phyloP scores from a whole-genome alignment of 2,113 vertebrate species.

The Gobio gobio region DNA sequence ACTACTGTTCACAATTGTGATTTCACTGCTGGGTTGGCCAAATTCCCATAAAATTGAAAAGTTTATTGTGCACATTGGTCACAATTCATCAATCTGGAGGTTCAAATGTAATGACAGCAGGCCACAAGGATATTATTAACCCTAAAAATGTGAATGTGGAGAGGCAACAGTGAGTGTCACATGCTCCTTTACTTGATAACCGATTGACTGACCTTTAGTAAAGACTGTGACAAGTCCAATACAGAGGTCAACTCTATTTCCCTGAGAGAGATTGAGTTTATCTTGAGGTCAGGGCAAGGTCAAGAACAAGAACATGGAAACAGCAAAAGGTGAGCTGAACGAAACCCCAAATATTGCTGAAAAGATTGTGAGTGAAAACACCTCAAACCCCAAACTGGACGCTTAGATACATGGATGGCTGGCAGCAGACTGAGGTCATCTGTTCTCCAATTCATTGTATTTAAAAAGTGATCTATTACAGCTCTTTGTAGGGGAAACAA shows the following conservation, averaged over 20 bases:
- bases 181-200: slow-evolving; percentile 42
- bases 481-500: neutral
- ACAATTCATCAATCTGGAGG: slow-evolving; percentile 36
- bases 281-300: slow-evolving; percentile 7
- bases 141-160: slow-evolving; percentile 13
- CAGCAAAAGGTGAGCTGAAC: neutral
- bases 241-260: slow-evolving; percentile 55
- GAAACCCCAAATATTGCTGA: neutral
- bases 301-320: neutral
- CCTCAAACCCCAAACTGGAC: neutral
- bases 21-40: neutral
- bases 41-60: neutral
- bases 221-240: neutral
- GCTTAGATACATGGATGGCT: neutral
- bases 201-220: slow-evolving; percentile 62
- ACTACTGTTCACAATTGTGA: neutral
- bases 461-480: slow-evolving; percentile 7
- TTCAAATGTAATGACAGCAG: neutral
- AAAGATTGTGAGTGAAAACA: neutral
- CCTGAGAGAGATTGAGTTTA: slow-evolving; percentile 55
- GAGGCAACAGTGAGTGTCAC: slow-evolving; percentile 34
- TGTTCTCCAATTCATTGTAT: slow-evolving; percentile 10
- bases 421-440: neutral
- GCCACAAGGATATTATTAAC: neutral
- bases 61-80: neutral